Evolutionary conservation across 2,888 invertebrate species (phyloP).

Genomic region (Ellobium chinense): DNA sequence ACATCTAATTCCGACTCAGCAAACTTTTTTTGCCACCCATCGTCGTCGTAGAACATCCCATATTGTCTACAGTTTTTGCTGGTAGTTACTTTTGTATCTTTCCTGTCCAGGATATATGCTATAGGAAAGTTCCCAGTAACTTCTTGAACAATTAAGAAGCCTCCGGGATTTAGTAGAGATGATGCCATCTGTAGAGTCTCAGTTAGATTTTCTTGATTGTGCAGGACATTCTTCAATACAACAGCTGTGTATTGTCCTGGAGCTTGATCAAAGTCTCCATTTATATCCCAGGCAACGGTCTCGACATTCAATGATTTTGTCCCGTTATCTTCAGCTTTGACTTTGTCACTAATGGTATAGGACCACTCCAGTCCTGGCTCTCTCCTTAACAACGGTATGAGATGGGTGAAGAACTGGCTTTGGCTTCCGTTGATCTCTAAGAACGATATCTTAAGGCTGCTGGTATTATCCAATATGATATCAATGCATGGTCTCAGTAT

Average conservation of each 20-base stretch:
- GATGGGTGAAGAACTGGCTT: neutral
- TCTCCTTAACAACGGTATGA: neutral
- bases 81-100: neutral
- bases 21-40: neutral
- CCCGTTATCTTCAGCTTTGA: neutral
- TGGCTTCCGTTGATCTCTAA: constrained; percentile 7
- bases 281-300: neutral
- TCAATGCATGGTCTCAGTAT: constrained; percentile 11
- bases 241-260: neutral
- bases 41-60: neutral
- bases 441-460: neutral
- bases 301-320: neutral
- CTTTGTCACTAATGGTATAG: neutral
- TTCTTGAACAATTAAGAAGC: constrained; percentile 18
- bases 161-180: neutral
- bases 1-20: neutral
- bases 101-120: neutral
- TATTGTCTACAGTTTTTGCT: neutral
- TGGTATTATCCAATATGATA: constrained; percentile 1
- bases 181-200: neutral
- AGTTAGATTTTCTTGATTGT: neutral
- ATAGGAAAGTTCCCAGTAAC: neutral
- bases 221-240: neutral
- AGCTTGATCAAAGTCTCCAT: neutral
- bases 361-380: neutral